phyloP scores from a whole-genome alignment of 2,888 invertebrate species.

The Netelia fuscicornis region DNA sequence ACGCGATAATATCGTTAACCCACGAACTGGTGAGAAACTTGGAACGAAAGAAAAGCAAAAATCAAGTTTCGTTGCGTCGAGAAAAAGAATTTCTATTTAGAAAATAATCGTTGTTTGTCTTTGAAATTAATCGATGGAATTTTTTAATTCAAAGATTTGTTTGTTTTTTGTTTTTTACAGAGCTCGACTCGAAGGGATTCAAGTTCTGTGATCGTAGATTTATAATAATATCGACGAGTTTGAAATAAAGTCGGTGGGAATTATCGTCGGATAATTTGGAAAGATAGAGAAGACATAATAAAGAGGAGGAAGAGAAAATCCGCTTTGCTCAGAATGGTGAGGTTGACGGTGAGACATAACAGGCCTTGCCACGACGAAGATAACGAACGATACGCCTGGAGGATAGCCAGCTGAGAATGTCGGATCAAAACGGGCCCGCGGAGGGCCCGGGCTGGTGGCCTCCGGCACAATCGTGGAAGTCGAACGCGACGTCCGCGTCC shows the following conservation, averaged over 20 bases:
- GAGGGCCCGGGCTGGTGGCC: slow-evolving; percentile 83
- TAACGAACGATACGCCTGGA: slow-evolving; percentile 69
- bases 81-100: too few relatives aligned
- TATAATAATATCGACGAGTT: slow-evolving; percentile 1
- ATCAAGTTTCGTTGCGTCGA: too few relatives aligned
- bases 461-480: slow-evolving; percentile 80
- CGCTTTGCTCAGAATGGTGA: slow-evolving; percentile 81
- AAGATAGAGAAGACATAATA: background rate
- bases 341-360: slow-evolving; percentile 70
- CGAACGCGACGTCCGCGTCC: slow-evolving; percentile 78
- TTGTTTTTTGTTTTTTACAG: slow-evolving; percentile 50
- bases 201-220: slow-evolving; percentile 59
- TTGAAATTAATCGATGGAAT: background rate
- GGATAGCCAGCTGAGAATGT: slow-evolving; percentile 83
- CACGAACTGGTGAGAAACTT: too few relatives aligned
- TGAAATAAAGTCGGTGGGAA: slow-evolving; percentile 20
- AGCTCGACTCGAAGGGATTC: slow-evolving; percentile 22
- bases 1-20: background rate
- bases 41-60: too few relatives aligned
- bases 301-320: background rate
- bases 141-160: background rate
- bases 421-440: slow-evolving; percentile 83
- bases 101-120: background rate
- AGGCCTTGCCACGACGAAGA: slow-evolving; percentile 73
- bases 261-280: slow-evolving; percentile 11